Evolutionary conservation across 2,888 invertebrate species (phyloP), one percentile per base, ranked within the genome.

Genomic region (Uloborus plumipes): DNA sequence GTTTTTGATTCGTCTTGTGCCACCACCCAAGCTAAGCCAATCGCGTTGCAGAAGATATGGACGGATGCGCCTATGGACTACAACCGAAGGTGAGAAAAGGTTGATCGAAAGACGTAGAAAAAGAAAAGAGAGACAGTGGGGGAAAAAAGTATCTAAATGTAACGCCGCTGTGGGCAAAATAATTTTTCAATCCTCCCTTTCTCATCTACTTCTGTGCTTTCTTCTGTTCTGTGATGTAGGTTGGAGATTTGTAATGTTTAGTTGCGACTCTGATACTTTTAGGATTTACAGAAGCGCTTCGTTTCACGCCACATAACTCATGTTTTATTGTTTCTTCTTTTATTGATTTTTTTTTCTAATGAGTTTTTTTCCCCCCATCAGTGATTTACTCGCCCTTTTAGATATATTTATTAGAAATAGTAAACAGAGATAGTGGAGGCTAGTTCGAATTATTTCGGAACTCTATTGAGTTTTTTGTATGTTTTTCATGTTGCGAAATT

Each of bases 81-180:
- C 67, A 67, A 59, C 66, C 61, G 66, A 50, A 55, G 62, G 20
- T 58, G 39, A 31, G 39, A 73, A 55, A 71, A 71, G 39, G 18
- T 61, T 49, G 55, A 71, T 39, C 13, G 47, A 71, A 39, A 39
- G 20, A 59, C 58, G 59, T 49, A 53, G 31, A 69, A 55, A 22
- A 66, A n/a, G 15, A 31, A 22, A 55, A 22, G 49, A 18, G 16
- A 31, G 20, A 55, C n/a, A 64, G 62, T 26, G 18, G n/a, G 13
- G 22, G 65, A 49, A 71, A 49, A 16, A 20, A 64, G 39, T 49
- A 55, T 58, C 65, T 49, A 81, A 62, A 62, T 64, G 74, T 74
- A 74, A 81, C 74, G 70, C 80, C 65, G 65, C 74, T 75, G 70
- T 81, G 69, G 74, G 69, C 73, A 74, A 74, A 74, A 81, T 81